Conservation (phyloP, 2,797 vertebrate genomes). For the Gobio occitaniae region DNA sequence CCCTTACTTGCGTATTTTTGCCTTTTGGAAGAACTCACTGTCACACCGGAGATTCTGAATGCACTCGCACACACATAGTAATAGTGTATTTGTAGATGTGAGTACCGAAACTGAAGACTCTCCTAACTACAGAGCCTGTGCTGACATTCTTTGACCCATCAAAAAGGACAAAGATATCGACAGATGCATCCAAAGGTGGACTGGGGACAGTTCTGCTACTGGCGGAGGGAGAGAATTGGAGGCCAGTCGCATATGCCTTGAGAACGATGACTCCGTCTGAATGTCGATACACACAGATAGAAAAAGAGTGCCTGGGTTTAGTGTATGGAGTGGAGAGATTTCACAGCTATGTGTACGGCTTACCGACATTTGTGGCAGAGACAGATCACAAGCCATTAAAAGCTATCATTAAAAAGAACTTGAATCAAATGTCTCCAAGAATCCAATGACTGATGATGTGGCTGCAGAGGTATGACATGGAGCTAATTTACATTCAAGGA, state of each 20-base stretch:
- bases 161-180: background rate
- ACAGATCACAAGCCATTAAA: background rate
- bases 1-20: too few species aligned
- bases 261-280: background rate
- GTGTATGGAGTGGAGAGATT: background rate
- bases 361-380: background rate
- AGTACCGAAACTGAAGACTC: too few species aligned
- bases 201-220: background rate
- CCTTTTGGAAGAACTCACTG: too few species aligned
- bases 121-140: too few species aligned
- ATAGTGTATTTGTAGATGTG: too few species aligned
- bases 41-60: too few species aligned
- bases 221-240: background rate
- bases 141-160: too few species aligned
- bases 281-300: background rate
- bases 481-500: constrained; percentile 9
- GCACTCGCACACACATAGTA: too few species aligned
- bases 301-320: background rate
- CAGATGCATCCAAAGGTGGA: background rate
- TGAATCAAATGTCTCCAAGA: background rate
- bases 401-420: background rate
- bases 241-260: background rate
- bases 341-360: background rate
- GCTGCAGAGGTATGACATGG: background rate
- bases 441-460: background rate